Evolutionary conservation across 2,797 vertebrate species (phyloP).

Genomic region (Vespertilio murinus): DNA sequence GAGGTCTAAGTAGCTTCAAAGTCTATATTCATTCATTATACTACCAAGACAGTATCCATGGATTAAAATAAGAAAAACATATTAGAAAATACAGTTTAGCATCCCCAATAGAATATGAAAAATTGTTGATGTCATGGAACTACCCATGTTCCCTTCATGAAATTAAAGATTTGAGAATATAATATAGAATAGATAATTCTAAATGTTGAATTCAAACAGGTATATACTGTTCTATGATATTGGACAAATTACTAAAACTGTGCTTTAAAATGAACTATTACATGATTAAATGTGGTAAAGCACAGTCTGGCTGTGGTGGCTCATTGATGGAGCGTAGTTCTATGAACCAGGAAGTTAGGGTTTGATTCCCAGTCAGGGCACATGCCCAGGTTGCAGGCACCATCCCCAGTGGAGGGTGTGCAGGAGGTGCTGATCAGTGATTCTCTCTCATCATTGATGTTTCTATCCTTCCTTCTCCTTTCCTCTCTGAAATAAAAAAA

Average conservation of each 20-base stretch:
- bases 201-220: background rate
- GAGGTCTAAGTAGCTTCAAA: background rate
- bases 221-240: background rate
- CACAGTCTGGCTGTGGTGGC: too few relatives aligned
- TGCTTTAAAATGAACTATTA: background rate
- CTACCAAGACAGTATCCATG: background rate
- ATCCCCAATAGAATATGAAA: background rate
- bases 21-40: background rate
- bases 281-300: background rate
- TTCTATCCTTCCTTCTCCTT: too few relatives aligned
- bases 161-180: background rate
- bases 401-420: too few relatives aligned
- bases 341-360: too few relatives aligned
- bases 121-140: background rate
- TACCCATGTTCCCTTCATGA: background rate
- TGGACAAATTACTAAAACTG: background rate
- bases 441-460: too few relatives aligned
- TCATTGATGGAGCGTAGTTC: too few relatives aligned
- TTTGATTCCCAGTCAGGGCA: too few relatives aligned
- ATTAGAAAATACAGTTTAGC: background rate
- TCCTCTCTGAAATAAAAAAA: too few relatives aligned
- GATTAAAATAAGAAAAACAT: constrained; percentile 24
- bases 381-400: too few relatives aligned
- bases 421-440: too few relatives aligned
- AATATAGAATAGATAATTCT: background rate